These are phyloP conservation scores for Scaptomyza flava DNA, from an alignment of 2,888 invertebrate species.

Conservation along the genomic window DNA sequence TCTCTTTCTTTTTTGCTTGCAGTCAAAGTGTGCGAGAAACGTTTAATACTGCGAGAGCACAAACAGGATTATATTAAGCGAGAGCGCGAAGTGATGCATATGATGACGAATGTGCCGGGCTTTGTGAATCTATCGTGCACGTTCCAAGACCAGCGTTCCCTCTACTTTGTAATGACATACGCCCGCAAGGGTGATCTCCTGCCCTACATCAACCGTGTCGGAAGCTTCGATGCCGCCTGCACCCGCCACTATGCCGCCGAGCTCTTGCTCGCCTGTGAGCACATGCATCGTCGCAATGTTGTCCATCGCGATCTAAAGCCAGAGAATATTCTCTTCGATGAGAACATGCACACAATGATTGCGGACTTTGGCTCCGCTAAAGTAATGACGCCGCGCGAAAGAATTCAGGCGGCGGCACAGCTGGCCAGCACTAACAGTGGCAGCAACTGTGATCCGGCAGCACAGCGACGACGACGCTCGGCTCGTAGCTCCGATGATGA, in stretches of 20 bases:
- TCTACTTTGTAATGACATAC: conserved; percentile 98
- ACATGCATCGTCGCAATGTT: conserved; percentile 94
- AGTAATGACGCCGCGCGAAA: conserved; percentile 86
- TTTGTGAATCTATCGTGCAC: conserved; percentile 98
- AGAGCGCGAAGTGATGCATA: conserved; percentile 97
- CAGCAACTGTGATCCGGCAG: conserved; percentile 7
- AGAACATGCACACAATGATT: conserved; percentile 97
- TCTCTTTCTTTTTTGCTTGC: conserved; percentile 58
- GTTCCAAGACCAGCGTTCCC: conserved; percentile 96
- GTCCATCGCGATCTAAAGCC: conserved; percentile 99
- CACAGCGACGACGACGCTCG: conserved; percentile 39
- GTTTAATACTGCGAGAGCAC: conserved; percentile 95
- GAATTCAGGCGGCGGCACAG: conserved; percentile 47
- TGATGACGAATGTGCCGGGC: conserved; percentile 92
- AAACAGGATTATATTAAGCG: conserved; percentile 96
- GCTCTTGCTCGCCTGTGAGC: conserved; percentile 95
- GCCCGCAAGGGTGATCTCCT: conserved; percentile 97
- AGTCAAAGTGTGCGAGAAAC: conserved; percentile 99
- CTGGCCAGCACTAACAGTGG: conserved; percentile 35
- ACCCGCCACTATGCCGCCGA: conserved; percentile 98
- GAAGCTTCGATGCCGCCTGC: conserved; percentile 94
- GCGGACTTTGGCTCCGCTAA: conserved; percentile 99
- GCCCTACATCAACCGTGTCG: conserved; percentile 95
- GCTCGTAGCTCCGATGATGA: conserved; percentile 67
- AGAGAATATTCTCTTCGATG: conserved; percentile 96